Evolutionary conservation across 2,113 vertebrate species (phyloP), one percentile per base, ranked within the genome.

Genomic region (Sander vitreus): DNA sequence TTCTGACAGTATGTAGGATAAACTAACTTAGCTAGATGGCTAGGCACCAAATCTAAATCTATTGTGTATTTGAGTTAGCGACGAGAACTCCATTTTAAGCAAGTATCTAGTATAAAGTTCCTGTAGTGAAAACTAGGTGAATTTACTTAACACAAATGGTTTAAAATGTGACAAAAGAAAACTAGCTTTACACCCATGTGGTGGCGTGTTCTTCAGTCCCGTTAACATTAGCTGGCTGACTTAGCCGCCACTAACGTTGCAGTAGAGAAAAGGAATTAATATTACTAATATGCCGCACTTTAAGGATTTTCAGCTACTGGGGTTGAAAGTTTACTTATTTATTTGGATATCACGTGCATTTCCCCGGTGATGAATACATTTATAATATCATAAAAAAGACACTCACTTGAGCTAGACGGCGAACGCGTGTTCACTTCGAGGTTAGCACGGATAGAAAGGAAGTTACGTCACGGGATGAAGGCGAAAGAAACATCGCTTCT

Each of bases 391-490:
- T 59, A 64, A 78, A 78, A 78, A 53, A 50, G 15, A 36, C 72
- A 95, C 95, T 95, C 85, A 95, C 95, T 94, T 95, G 85, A 54
- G 30, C 80, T 84, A 87, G 62, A 68, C 8, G 83, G 53, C 62
- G 85, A 81, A 74, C 85, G 91, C 90, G 95, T 94, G 94, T 90
- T 88, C 90, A 85, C 93, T 59, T 4, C 47, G 59, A 81, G 64
- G 83, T 68, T 90, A 88, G 88, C 82, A 30, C 83, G 77, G 85
- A 76, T 83, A 83, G 93, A 96, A 95, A 96, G 93, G 95, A 96
- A 93, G 91, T 68, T 36, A 45, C 89, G 89, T 74, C 54, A 65
- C 2, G 0, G n/a, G 50, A 8, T 3, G 64, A 60, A 84, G 65
- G 33, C 86, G 85, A 81, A 93, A 89, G 72, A 54, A 16, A 4